Evolutionary conservation across 2,797 vertebrate genomes (phyloP).

Genomic region (Sebastes cheni): DNA sequence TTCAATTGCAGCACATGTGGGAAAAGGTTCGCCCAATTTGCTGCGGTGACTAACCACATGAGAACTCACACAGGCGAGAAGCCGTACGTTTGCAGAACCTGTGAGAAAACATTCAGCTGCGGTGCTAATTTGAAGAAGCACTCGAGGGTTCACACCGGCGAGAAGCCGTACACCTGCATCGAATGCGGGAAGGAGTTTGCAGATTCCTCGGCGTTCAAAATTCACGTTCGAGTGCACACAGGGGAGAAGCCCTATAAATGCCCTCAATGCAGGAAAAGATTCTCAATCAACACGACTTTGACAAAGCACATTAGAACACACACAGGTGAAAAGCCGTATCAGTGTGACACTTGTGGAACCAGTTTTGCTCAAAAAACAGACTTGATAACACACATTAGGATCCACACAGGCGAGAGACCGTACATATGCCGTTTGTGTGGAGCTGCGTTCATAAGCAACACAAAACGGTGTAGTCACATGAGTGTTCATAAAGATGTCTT

Average conservation of each 20-base stretch:
- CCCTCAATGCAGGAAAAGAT: background rate
- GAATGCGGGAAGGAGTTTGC: background rate
- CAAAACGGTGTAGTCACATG: background rate
- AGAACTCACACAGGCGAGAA: background rate
- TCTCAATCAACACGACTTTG: background rate
- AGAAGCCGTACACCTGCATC: background rate
- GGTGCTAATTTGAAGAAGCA: background rate
- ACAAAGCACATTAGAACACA: background rate
- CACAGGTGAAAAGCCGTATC: background rate
- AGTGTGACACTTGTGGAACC: background rate
- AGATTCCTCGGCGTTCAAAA: background rate
- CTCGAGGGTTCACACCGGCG: background rate
- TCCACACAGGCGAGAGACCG: background rate
- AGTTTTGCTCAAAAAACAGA: background rate
- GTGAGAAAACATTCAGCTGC: background rate
- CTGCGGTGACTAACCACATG: background rate
- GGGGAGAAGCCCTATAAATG: background rate
- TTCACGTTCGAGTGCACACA: background rate
- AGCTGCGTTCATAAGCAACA: background rate
- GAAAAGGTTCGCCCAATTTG: background rate
- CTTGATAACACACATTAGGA: background rate
- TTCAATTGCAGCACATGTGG: background rate
- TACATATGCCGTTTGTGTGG: background rate
- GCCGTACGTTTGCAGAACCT: background rate
- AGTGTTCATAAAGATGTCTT: background rate